These are phyloP conservation scores for Lagria hirta DNA, from an alignment of 2,888 invertebrate genomes.

Conservation along the genomic window DNA sequence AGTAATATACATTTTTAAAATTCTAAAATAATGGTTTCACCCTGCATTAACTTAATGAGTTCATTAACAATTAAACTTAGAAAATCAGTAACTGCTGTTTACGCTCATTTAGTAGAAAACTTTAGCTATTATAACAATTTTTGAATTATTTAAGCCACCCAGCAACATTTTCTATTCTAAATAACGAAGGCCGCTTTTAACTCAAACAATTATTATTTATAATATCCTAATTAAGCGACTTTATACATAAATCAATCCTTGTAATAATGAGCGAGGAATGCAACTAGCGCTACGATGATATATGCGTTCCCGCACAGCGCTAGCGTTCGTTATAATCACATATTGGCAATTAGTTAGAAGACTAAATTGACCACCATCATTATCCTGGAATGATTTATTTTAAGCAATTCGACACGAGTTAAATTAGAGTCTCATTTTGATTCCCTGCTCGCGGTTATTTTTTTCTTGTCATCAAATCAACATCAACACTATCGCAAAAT, in stretches of 20 bases:
- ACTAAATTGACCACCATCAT: slow-evolving; percentile 55
- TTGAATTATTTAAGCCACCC: too few species aligned
- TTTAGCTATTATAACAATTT: too few species aligned
- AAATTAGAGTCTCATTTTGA: slow-evolving; percentile 46
- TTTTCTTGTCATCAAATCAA: too few species aligned
- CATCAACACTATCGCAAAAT: too few species aligned
- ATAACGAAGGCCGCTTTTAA: slow-evolving; percentile 15
- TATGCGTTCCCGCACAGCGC: slow-evolving; percentile 47
- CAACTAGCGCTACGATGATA: slow-evolving; percentile 42
- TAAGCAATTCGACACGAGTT: slow-evolving; percentile 53
- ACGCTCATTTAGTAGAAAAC: too few species aligned
- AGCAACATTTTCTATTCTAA: slow-evolving; percentile 11
- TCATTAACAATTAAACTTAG: too few species aligned
- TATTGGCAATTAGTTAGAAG: slow-evolving; percentile 56
- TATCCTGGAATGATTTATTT: slow-evolving; percentile 55
- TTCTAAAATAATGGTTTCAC: too few species aligned
- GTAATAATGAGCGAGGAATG: slow-evolving; percentile 44
- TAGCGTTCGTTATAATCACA: slow-evolving; percentile 54
- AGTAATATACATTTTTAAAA: too few species aligned
- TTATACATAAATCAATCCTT: slow-evolving; percentile 45
- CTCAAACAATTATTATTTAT: slow-evolving; percentile 36
- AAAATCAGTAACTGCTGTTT: too few species aligned
- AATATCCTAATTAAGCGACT: slow-evolving; percentile 47
- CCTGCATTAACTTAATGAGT: too few species aligned
- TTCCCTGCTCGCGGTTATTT: slow-evolving; percentile 27